Conservation (phyloP, 2,888 invertebrate genomes). For the Eupithecia subfuscata region DNA sequence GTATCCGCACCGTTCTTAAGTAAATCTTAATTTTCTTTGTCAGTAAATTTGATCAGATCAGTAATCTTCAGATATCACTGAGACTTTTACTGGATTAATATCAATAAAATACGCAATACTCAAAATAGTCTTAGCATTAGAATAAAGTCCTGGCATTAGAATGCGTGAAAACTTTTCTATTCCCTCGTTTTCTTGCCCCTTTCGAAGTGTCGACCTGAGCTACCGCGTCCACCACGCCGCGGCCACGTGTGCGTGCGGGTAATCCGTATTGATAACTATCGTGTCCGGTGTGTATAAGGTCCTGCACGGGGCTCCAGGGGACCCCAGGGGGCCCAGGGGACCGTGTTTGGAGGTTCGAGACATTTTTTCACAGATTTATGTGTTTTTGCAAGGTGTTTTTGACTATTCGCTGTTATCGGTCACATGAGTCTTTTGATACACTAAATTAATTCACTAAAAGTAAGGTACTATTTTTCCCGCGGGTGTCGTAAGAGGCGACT, state of each 20-base stretch:
- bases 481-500: too few species aligned
- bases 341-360: not conserved
- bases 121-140: not conserved
- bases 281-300: slow-evolving; percentile 59
- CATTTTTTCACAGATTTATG: slow-evolving; percentile 27
- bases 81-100: not conserved
- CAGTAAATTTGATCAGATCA: too few species aligned
- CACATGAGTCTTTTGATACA: not conserved
- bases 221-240: slow-evolving; percentile 15
- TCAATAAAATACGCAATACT: not conserved
- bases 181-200: not conserved
- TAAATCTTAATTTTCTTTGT: too few species aligned
- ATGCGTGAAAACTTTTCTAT: not conserved
- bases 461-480: too few species aligned
- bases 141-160: too few species aligned
- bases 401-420: not conserved
- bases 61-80: not conserved
- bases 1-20: too few species aligned
- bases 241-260: slow-evolving; percentile 56
- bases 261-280: slow-evolving; percentile 77
- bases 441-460: not conserved
- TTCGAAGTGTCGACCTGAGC: not conserved
- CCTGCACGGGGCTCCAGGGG: not conserved
- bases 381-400: slow-evolving; percentile 27
- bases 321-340: not conserved